Evolutionary conservation across 2,888 invertebrate species (phyloP).

Genomic region (Philopedon plagiatum): DNA sequence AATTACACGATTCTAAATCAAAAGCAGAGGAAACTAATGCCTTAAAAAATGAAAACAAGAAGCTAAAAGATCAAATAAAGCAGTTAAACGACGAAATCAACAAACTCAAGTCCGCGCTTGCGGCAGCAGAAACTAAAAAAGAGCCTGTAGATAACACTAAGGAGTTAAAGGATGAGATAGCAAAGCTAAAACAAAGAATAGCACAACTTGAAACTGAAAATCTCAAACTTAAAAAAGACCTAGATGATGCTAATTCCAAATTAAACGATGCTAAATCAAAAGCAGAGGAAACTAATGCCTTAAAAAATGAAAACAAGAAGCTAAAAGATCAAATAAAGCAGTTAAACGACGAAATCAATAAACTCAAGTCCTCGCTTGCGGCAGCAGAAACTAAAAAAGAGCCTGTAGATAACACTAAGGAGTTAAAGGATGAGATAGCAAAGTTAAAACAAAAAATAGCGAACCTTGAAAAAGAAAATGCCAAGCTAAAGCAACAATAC

Average conservation of each 20-base stretch:
- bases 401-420: conserved; percentile 6
- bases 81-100: conserved; percentile 47
- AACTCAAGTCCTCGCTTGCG: conserved; percentile 41
- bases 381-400: conserved; percentile 17
- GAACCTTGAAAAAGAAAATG: conserved; percentile 46
- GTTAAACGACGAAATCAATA: conserved; percentile 45
- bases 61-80: conserved; percentile 49
- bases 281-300: conserved; percentile 17
- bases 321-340: conserved; percentile 50
- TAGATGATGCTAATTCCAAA: too few relatives aligned
- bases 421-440: conserved; percentile 42
- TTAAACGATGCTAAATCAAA: too few relatives aligned
- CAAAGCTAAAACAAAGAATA: conserved; percentile 40
- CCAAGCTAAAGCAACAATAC: conserved; percentile 35
- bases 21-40: conserved; percentile 17
- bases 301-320: conserved; percentile 51
- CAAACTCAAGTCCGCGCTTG: conserved; percentile 41
- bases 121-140: conserved; percentile 19
- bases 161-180: conserved; percentile 43
- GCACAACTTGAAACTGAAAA: conserved; percentile 48
- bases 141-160: conserved; percentile 6
- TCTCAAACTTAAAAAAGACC: conserved; percentile 51
- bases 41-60: conserved; percentile 51
- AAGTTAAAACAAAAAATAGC: conserved; percentile 44
- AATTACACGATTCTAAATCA: too few relatives aligned